phyloP scores from a whole-genome alignment of 2,888 invertebrate species.

The Sclerodermus sp. region DNA sequence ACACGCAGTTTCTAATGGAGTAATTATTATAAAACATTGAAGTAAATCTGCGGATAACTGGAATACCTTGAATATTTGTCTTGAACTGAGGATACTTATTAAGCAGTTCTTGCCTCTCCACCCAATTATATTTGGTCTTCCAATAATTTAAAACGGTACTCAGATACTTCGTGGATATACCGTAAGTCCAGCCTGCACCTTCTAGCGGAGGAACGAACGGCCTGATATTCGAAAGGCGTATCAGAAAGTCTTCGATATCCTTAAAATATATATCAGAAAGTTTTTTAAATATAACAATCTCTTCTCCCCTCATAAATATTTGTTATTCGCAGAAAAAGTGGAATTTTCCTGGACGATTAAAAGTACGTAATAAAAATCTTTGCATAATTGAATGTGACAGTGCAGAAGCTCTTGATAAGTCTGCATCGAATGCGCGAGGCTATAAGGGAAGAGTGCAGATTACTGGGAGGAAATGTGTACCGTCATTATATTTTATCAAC shows the following conservation, averaged over 20 bases:
- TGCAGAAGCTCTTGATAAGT: too few species aligned
- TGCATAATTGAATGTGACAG: too few species aligned
- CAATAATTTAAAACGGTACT: constrained; percentile 74
- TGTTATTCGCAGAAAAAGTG: neutral
- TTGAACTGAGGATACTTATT: constrained; percentile 75
- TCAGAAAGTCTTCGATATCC: constrained; percentile 67
- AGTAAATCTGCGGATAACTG: too few species aligned
- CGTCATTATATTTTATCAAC: too few species aligned
- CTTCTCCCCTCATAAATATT: too few species aligned
- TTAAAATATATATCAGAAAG: constrained; percentile 20
- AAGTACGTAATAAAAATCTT: too few species aligned
- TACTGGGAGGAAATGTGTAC: too few species aligned
- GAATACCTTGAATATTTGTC: constrained; percentile 74
- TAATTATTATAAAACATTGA: too few species aligned
- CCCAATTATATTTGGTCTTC: constrained; percentile 76
- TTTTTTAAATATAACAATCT: neutral
- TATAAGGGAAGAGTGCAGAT: too few species aligned
- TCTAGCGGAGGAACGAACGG: constrained; percentile 66
- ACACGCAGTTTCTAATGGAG: too few species aligned
- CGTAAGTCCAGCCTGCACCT: constrained; percentile 74
- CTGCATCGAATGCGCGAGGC: too few species aligned
- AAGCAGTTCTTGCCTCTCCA: constrained; percentile 68
- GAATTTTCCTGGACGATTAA: neutral
- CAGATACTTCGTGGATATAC: constrained; percentile 74
- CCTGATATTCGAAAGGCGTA: constrained; percentile 63